These are phyloP conservation scores for Dicyrtomina minuta DNA, from an alignment of 2,888 invertebrate genomes.

Conservation along the genomic window DNA sequence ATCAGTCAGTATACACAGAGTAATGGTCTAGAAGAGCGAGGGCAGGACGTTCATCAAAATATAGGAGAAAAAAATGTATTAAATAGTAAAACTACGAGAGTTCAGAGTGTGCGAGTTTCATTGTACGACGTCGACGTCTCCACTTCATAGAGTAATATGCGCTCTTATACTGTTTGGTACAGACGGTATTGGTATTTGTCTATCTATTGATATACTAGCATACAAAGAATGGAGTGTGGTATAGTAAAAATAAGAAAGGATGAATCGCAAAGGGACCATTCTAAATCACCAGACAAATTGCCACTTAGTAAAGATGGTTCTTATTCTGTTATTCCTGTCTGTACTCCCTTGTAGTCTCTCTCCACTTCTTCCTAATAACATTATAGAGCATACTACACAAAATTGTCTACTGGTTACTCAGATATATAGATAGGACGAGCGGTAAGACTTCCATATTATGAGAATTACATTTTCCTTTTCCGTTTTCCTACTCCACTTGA, in stretches of 20 bases:
- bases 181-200: too few relatives aligned
- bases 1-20: too few relatives aligned
- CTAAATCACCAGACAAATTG: constrained; percentile 39
- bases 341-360: constrained; percentile 16
- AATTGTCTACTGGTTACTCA: constrained; percentile 31
- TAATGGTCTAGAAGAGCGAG: too few relatives aligned
- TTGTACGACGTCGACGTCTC: too few relatives aligned
- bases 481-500: constrained; percentile 2
- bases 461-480: constrained; percentile 16
- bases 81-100: too few relatives aligned
- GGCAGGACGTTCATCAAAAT: too few relatives aligned
- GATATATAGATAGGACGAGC: too few relatives aligned
- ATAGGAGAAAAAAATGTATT: too few relatives aligned
- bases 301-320: constrained; percentile 43
- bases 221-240: constrained; percentile 12
- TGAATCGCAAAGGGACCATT: constrained; percentile 42
- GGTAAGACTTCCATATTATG: constrained; percentile 24
- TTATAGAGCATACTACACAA: constrained; percentile 4
- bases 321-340: constrained; percentile 35
- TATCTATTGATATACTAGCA: too few relatives aligned
- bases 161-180: too few relatives aligned
- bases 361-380: not conserved
- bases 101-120: too few relatives aligned
- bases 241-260: constrained; percentile 24
- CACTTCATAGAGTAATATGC: too few relatives aligned